Conservation (phyloP, 2,888 invertebrate genomes). For the Luperina nickerlii region DNA sequence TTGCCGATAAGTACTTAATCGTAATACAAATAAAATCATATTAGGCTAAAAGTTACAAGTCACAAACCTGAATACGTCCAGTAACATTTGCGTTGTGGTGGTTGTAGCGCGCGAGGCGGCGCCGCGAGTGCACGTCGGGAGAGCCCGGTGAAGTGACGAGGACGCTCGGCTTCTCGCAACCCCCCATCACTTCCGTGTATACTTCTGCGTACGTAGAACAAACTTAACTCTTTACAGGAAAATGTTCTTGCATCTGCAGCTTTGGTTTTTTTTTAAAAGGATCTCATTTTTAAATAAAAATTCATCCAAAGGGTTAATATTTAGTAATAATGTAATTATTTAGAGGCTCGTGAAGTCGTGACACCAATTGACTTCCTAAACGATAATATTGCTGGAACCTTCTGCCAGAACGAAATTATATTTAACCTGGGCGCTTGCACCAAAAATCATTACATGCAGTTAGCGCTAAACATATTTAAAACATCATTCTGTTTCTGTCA, state of each 20-base stretch:
- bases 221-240: slow-evolving; percentile 42
- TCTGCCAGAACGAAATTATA: slow-evolving; percentile 8
- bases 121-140: slow-evolving; percentile 94
- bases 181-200: slow-evolving; percentile 90
- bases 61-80: slow-evolving; percentile 94
- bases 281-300: background rate
- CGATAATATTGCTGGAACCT: background rate
- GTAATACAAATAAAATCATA: background rate
- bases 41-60: background rate
- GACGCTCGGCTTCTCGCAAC: slow-evolving; percentile 96
- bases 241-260: slow-evolving; percentile 9
- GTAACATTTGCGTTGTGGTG: slow-evolving; percentile 93
- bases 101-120: slow-evolving; percentile 86
- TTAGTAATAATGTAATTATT: background rate
- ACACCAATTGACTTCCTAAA: slow-evolving; percentile 2
- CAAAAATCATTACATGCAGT: background rate
- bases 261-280: slow-evolving; percentile 1
- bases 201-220: slow-evolving; percentile 89
- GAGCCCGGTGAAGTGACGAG: slow-evolving; percentile 98
- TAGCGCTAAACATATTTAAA: background rate
- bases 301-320: background rate
- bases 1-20: background rate
- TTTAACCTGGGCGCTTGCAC: background rate
- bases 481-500: background rate
- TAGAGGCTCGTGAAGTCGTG: background rate